Percentiles rank a stretch among this genome's conserved stretches.
phyloP scores from a whole-genome alignment of 2,888 invertebrate species.

The Arrhopalites spinosus region DNA sequence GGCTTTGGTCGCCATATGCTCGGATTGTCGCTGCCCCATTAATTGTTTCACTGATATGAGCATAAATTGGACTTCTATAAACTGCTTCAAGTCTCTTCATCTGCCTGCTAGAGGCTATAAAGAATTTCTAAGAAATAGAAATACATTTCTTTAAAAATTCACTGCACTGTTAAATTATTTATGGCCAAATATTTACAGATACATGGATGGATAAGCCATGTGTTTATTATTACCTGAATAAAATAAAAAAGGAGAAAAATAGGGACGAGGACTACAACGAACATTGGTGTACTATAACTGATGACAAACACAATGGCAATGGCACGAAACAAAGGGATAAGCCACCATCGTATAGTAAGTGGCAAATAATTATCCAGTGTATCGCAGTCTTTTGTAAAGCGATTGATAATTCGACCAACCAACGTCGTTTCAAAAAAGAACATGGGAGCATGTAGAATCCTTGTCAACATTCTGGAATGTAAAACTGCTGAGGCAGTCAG shows the following conservation, averaged over 20 bases:
- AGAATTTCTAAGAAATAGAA: constrained; percentile 60
- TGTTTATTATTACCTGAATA: too few species aligned
- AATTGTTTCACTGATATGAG: constrained; percentile 64
- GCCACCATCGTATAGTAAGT: constrained; percentile 44
- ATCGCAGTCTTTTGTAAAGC: constrained; percentile 44
- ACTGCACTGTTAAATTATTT: not conserved
- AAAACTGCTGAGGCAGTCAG: too few species aligned
- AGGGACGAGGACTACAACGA: constrained; percentile 78
- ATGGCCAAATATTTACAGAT: not conserved
- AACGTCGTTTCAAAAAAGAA: constrained; percentile 82
- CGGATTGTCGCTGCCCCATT: constrained; percentile 60
- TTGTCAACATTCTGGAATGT: too few species aligned
- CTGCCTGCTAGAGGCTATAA: constrained; percentile 64
- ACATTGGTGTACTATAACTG: constrained; percentile 82
- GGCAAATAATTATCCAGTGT: constrained; percentile 46
- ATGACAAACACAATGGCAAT: constrained; percentile 77
- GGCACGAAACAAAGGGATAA: constrained; percentile 65
- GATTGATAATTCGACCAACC: constrained; percentile 57
- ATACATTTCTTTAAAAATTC: not conserved
- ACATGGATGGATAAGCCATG: too few species aligned
- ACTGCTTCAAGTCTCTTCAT: constrained; percentile 64
- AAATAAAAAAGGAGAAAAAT: constrained; percentile 82
- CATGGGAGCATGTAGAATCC: constrained; percentile 63
- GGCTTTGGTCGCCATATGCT: constrained; percentile 54
- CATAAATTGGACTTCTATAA: constrained; percentile 65